These are phyloP conservation scores for Pteruthius melanotis DNA, from an alignment of 2,113 vertebrate genomes.

Conservation along the genomic window DNA sequence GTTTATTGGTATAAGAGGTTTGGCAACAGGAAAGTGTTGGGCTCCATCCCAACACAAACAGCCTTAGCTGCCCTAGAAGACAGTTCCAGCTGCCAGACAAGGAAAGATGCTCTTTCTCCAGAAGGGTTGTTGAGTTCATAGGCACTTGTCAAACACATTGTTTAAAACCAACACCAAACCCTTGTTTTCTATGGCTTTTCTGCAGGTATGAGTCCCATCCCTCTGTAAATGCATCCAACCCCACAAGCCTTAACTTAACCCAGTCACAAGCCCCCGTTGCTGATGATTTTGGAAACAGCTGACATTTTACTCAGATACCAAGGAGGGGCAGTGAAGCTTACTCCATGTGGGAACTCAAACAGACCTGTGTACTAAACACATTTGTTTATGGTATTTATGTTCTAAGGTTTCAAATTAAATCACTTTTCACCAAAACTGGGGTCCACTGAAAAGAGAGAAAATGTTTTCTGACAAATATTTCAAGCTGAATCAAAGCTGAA, in stretches of 20 bases:
- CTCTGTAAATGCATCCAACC: conserved; percentile 44
- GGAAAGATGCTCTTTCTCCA: background rate
- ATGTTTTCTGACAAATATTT: conserved; percentile 7
- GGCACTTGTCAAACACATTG: background rate
- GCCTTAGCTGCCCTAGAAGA: background rate
- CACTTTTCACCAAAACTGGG: background rate
- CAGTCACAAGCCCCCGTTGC: background rate
- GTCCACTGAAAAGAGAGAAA: background rate
- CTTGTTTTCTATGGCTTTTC: conserved; percentile 39
- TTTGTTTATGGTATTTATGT: background rate
- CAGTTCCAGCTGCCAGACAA: background rate
- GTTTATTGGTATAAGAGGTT: background rate
- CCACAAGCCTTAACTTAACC: conserved; percentile 25
- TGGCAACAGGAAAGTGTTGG: background rate
- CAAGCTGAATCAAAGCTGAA: conserved; percentile 17
- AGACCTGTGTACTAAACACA: background rate
- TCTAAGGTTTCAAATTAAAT: conserved; percentile 32
- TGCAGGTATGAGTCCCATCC: conserved; percentile 49
- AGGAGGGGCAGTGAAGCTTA: conserved; percentile 43
- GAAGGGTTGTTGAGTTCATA: background rate
- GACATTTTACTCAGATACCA: conserved; percentile 28
- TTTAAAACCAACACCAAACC: conserved; percentile 2
- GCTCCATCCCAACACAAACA: background rate
- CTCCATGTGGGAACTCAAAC: conserved; percentile 2
- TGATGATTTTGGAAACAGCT: conserved; percentile 40